Conservation (phyloP, 2,113 vertebrate genomes). For the Anguilla rostrata region DNA sequence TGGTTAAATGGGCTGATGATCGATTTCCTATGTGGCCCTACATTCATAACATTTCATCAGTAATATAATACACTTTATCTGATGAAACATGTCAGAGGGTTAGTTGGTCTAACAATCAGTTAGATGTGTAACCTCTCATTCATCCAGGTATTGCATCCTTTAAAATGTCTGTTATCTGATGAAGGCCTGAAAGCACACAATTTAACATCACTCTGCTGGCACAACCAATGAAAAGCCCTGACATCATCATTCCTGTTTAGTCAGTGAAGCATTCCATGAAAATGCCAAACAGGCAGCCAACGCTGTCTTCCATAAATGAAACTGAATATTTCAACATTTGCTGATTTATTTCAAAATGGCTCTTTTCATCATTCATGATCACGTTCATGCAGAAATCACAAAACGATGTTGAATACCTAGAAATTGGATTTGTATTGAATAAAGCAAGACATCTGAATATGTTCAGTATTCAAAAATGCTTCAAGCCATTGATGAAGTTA, state of each 20-base stretch:
- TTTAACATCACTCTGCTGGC: not conserved
- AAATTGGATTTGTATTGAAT: not conserved
- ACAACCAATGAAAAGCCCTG: not conserved
- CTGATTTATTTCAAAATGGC: slow-evolving; percentile 7
- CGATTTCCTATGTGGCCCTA: not conserved
- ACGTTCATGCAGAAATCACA: not conserved
- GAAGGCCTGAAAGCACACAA: not conserved
- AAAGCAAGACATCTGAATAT: not conserved
- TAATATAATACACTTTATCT: not conserved
- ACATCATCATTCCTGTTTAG: not conserved
- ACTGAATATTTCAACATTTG: slow-evolving; percentile 15
- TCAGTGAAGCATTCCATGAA: not conserved
- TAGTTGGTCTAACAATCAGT: not conserved
- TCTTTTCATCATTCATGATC: slow-evolving; percentile 16
- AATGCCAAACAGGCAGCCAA: not conserved
- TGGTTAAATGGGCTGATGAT: not conserved
- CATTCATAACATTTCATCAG: not conserved
- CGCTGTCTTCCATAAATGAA: slow-evolving; percentile 16
- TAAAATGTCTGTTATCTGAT: not conserved
- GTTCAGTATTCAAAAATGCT: slow-evolving; percentile 2
- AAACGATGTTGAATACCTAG: not conserved
- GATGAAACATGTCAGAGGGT: not conserved
- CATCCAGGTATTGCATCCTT: not conserved
- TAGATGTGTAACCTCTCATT: not conserved
- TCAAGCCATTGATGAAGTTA: slow-evolving; percentile 1